Evolutionary conservation across 2,888 invertebrate species (phyloP).

Genomic region (Pheosia gnoma): DNA sequence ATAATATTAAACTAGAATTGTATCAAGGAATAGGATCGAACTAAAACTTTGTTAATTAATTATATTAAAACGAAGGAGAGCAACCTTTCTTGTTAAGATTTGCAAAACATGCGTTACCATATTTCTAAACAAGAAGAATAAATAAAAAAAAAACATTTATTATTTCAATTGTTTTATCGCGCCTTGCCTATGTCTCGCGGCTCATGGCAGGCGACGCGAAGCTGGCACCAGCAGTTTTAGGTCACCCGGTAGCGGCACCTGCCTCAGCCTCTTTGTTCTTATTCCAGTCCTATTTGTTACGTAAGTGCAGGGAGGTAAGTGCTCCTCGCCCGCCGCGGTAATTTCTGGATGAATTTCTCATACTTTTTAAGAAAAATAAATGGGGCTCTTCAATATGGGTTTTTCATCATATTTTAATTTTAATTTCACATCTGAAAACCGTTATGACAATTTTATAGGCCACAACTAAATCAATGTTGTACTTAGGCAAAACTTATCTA

Average conservation of each 20-base stretch:
- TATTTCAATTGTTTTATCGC: conserved; percentile 12
- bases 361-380: conserved; percentile 22
- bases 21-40: no score
- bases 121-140: background rate
- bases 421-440: no score
- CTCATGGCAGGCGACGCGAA: conserved; percentile 42
- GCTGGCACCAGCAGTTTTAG: conserved; percentile 75
- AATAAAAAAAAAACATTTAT: background rate
- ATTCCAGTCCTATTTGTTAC: conserved; percentile 43
- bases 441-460: no score
- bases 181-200: conserved; percentile 23
- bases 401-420: no score
- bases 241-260: conserved; percentile 68
- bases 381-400: background rate
- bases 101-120: no score
- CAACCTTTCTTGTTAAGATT: no score
- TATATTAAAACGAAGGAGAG: no score
- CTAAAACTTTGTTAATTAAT: no score
- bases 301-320: conserved; percentile 37
- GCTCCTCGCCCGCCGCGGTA: conserved; percentile 24
- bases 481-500: no score
- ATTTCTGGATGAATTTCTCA: conserved; percentile 23
- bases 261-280: conserved; percentile 55
- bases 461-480: no score
- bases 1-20: no score